phyloP scores from a whole-genome alignment of 2,888 invertebrate genomes.

The Melangyna quadrimaculata region DNA sequence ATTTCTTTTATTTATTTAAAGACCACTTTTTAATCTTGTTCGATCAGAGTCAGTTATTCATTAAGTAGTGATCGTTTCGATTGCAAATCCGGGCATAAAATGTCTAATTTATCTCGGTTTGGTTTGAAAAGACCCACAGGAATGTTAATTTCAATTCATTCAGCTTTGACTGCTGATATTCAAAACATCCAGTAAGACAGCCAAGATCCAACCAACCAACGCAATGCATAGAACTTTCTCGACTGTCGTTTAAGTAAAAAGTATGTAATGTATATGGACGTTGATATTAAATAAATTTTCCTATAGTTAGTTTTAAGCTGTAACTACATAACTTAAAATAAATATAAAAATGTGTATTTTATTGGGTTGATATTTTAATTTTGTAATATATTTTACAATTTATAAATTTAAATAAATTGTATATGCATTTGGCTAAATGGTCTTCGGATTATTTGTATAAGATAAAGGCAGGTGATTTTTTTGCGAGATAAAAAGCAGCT shows the following conservation, averaged over 20 bases:
- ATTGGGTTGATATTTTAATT: not conserved
- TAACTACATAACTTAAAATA: not conserved
- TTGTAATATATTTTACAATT: not conserved
- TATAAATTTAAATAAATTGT: not conserved
- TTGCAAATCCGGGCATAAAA: conserved; percentile 49
- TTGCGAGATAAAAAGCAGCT: too few species aligned
- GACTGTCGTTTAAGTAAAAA: not conserved
- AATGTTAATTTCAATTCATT: not conserved
- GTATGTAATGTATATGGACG: too few species aligned
- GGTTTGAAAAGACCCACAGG: conserved; percentile 13
- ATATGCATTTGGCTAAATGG: not conserved
- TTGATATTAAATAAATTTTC: not conserved
- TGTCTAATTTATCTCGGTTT: conserved; percentile 39
- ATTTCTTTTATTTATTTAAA: conserved; percentile 37
- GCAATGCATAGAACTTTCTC: not conserved
- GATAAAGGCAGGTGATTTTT: not conserved
- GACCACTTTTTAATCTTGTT: conserved; percentile 14
- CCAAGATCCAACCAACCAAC: too few species aligned
- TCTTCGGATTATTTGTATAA: not conserved
- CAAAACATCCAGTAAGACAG: not conserved
- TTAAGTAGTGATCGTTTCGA: conserved; percentile 28
- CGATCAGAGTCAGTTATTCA: conserved; percentile 27
- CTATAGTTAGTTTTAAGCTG: conserved; percentile 1
- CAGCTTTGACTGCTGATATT: not conserved
- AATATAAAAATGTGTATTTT: not conserved